Percentiles rank a stretch among this genome's conserved stretches.
phyloP scores from a whole-genome alignment of 1,140 invertebrate species.

The Aphis gossypii region DNA sequence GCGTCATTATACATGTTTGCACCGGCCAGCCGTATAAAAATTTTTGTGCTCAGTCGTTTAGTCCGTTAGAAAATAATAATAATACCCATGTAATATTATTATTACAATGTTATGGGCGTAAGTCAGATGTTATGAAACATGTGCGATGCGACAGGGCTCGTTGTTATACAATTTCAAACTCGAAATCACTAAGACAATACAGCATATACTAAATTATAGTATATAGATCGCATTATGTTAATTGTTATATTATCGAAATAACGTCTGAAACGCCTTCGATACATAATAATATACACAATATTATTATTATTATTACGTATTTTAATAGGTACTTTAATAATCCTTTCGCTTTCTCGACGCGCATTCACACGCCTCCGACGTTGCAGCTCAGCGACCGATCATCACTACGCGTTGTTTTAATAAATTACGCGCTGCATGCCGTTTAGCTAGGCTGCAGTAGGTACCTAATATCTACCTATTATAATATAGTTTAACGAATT shows the following conservation, averaged over 20 bases:
- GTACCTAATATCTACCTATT: background rate
- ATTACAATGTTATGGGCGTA: background rate
- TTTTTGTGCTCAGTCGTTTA: background rate
- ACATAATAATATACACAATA: background rate
- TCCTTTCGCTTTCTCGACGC: background rate
- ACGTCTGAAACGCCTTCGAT: conserved; percentile 4
- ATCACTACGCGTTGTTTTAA: background rate
- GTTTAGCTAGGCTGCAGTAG: background rate
- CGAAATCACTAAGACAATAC: background rate
- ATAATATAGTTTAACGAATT: background rate
- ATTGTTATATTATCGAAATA: background rate
- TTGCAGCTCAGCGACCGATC: background rate
- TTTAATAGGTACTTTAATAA: background rate
- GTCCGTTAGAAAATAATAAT: background rate
- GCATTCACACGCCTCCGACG: background rate
- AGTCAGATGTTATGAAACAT: background rate
- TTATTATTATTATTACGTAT: background rate
- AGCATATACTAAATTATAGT: background rate
- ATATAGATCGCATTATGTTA: conserved; percentile 17
- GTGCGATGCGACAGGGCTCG: background rate
- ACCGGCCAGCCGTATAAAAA: background rate
- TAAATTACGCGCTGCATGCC: background rate
- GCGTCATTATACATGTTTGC: background rate
- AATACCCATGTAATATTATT: background rate
- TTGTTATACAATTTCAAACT: conserved; percentile 8